Percentiles rank a stretch among this genome's conserved stretches.
phyloP scores from a whole-genome alignment of 2,888 invertebrate genomes.

The Sialis lutaria region DNA sequence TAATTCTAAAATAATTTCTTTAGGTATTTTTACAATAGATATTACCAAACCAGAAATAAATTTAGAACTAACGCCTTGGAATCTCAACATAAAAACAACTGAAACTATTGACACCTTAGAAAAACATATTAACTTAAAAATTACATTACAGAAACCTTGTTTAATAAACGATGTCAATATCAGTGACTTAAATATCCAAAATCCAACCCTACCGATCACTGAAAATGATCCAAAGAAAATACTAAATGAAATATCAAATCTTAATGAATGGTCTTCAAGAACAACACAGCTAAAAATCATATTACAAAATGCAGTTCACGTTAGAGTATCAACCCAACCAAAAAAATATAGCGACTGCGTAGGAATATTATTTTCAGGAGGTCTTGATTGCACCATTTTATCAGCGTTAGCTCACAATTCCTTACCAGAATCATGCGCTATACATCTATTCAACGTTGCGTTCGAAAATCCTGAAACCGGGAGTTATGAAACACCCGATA shows the following conservation, averaged over 20 bases:
- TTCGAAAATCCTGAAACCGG: slow-evolving; percentile 38
- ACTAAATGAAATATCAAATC: neutral
- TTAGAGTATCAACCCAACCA: slow-evolving; percentile 41
- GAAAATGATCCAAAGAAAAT: neutral
- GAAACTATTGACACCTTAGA: slow-evolving; percentile 21
- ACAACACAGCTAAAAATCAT: slow-evolving; percentile 30
- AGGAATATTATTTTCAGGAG: slow-evolving; percentile 87
- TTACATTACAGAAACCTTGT: slow-evolving; percentile 9
- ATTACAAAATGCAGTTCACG: slow-evolving; percentile 38
- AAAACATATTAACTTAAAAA: slow-evolving; percentile 17
- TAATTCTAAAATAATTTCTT: neutral
- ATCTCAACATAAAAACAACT: slow-evolving; percentile 18
- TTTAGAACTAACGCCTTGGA: slow-evolving; percentile 28
- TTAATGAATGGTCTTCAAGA: slow-evolving; percentile 19
- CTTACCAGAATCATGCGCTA: slow-evolving; percentile 42
- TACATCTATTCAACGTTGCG: slow-evolving; percentile 91
- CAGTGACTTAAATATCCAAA: neutral
- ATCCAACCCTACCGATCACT: neutral
- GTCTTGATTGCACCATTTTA: slow-evolving; percentile 86
- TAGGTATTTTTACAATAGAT: slow-evolving; percentile 31
- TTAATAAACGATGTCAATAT: neutral
- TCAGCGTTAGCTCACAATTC: slow-evolving; percentile 62
- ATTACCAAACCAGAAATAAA: slow-evolving; percentile 21
- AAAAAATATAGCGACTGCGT: slow-evolving; percentile 43
- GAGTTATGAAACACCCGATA: slow-evolving; percentile 62